These are phyloP conservation scores for Gasterosteus aculeatus DNA, from an alignment of 2,113 vertebrate species.

Conservation along the genomic window DNA sequence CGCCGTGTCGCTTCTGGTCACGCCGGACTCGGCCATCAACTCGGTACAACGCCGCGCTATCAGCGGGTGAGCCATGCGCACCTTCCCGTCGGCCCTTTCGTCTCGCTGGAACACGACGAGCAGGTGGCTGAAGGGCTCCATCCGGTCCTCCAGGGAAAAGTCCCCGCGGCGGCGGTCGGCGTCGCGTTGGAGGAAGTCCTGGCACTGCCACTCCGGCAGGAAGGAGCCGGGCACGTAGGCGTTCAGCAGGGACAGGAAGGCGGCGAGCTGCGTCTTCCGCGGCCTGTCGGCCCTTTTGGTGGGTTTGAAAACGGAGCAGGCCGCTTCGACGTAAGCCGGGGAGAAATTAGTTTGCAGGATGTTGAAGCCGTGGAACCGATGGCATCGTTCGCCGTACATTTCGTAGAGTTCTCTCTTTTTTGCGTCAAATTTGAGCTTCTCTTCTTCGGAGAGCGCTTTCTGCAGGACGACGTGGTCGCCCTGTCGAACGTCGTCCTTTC, in stretches of 20 bases:
- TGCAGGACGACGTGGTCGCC: neutral
- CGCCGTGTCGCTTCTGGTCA: conserved; percentile 50
- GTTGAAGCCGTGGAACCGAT: conserved; percentile 54
- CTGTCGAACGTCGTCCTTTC: neutral
- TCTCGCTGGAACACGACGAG: conserved; percentile 34
- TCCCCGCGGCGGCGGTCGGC: neutral
- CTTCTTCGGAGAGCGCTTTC: neutral
- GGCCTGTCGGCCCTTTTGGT: neutral
- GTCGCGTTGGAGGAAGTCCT: neutral
- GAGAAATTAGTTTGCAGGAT: conserved; percentile 51
- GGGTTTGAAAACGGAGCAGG: neutral
- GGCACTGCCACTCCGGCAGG: conserved; percentile 50
- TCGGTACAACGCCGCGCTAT: conserved; percentile 8
- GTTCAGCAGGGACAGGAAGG: conserved; percentile 43
- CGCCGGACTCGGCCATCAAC: neutral
- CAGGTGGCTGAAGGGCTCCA: conserved; percentile 39
- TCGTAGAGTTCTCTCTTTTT: neutral
- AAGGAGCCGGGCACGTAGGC: conserved; percentile 50
- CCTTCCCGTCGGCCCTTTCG: fast-evolving
- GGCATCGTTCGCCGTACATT: neutral
- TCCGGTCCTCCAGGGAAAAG: conserved; percentile 20
- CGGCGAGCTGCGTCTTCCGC: conserved; percentile 30
- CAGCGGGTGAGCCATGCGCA: conserved; percentile 49
- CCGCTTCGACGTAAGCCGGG: neutral
- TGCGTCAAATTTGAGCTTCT: neutral